Evolutionary conservation across 2,888 invertebrate species (phyloP).

Genomic region (Diadromus collaris): DNA sequence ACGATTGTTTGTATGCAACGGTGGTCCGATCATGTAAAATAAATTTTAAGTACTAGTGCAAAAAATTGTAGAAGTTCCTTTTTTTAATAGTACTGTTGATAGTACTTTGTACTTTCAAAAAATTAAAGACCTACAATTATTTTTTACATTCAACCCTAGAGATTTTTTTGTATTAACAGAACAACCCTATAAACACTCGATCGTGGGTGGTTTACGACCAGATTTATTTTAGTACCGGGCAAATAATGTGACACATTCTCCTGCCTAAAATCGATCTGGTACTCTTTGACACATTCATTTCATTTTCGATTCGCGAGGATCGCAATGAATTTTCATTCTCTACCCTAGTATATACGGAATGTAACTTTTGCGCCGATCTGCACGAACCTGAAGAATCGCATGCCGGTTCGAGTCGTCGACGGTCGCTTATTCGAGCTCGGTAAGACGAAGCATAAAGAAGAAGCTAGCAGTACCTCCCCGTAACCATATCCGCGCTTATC

Average conservation of each 20-base stretch:
- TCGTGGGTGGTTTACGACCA: not conserved
- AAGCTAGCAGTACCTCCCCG: constrained; percentile 17
- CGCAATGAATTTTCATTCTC: not conserved
- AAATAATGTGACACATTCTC: not conserved
- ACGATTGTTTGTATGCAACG: too few species aligned
- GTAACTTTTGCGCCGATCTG: constrained; percentile 9
- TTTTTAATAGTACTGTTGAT: too few species aligned
- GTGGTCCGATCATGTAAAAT: too few species aligned
- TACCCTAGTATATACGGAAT: not conserved
- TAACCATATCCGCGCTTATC: constrained; percentile 61
- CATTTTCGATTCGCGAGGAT: not conserved
- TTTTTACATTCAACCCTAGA: not conserved
- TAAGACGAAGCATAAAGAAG: constrained; percentile 23
- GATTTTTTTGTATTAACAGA: not conserved
- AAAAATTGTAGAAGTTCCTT: too few species aligned
- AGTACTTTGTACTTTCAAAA: too few species aligned
- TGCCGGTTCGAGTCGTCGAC: constrained; percentile 3
- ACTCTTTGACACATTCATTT: not conserved
- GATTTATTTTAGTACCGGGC: not conserved
- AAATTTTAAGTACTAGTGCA: too few species aligned
- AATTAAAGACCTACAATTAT: not conserved
- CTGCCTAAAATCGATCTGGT: not conserved
- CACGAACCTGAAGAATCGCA: constrained; percentile 14
- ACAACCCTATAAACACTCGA: not conserved
- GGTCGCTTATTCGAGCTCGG: constrained; percentile 10